These are phyloP conservation scores for Trinorchestia longiramus DNA, from an alignment of 1,140 invertebrate species.

Conservation along the genomic window DNA sequence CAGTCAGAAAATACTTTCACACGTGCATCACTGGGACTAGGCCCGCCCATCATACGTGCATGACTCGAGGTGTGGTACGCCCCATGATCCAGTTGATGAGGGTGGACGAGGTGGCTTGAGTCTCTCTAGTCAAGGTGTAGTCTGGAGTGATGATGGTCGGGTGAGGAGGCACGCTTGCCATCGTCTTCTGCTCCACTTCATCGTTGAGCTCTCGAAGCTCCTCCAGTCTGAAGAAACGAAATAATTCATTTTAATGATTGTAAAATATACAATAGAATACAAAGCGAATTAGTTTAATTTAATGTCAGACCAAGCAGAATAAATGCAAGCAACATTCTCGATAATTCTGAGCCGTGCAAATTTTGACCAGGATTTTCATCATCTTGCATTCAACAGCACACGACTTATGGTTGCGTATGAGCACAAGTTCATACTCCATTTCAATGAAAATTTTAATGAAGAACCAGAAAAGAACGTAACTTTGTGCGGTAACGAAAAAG, in stretches of 20 bases:
- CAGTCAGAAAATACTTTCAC: not conserved
- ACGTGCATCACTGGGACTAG: not conserved
- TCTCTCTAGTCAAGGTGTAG: conserved; percentile 60
- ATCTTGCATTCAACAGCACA: too few species aligned
- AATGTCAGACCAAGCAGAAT: too few species aligned
- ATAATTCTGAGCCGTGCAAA: too few species aligned
- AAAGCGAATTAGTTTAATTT: too few species aligned
- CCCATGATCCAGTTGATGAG: conserved; percentile 53
- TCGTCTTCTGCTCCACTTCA: conserved; percentile 61
- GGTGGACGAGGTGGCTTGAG: conserved; percentile 44
- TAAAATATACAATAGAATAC: too few species aligned
- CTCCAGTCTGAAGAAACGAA: conserved; percentile 58
- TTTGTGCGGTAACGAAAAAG: too few species aligned
- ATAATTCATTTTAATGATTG: not conserved
- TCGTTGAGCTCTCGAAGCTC: conserved; percentile 64
- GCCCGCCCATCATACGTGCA: not conserved
- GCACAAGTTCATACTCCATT: too few species aligned
- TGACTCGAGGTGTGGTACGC: conserved; percentile 8
- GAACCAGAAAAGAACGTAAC: too few species aligned
- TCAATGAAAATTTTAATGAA: too few species aligned
- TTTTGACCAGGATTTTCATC: too few species aligned
- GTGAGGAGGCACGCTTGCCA: conserved; percentile 59
- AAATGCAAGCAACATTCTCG: too few species aligned
- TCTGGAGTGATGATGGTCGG: conserved; percentile 63
- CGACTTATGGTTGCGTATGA: too few species aligned